Evolutionary conservation across 2,888 invertebrate species (phyloP).

Genomic region (Cantharis nigra): DNA sequence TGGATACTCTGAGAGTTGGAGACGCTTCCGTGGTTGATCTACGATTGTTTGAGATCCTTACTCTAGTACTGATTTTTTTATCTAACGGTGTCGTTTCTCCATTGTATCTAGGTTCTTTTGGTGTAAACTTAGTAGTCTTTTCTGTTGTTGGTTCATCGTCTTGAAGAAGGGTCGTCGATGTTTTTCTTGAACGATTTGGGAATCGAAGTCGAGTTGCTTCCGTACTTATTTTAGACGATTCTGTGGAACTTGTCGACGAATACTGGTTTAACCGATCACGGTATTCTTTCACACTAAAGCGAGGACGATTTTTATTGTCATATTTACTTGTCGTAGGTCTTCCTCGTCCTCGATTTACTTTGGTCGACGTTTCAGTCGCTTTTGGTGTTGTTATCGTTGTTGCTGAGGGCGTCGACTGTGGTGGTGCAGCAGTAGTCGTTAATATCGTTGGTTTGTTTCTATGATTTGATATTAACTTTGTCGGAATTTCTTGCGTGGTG

Average conservation of each 20-base stretch:
- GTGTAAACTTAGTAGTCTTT: constrained; percentile 48
- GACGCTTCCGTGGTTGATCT: constrained; percentile 45
- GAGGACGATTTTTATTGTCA: constrained; percentile 63
- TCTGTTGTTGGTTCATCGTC: constrained; percentile 53
- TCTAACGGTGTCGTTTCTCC: constrained; percentile 33
- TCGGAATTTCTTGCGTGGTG: constrained; percentile 33
- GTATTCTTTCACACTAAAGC: constrained; percentile 79
- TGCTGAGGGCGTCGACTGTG: constrained; percentile 5
- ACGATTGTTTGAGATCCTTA: constrained; percentile 47
- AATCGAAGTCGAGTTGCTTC: constrained; percentile 54
- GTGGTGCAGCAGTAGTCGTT: constrained; percentile 21
- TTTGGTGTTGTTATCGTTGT: constrained; percentile 27
- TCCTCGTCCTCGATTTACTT: constrained; percentile 50
- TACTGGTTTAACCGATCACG: constrained; percentile 64
- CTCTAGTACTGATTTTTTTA: constrained; percentile 43
- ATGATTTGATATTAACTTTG: constrained; percentile 10
- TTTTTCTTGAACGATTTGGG: constrained; percentile 58
- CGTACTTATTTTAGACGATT: constrained; percentile 7
- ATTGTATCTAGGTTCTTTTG: constrained; percentile 50
- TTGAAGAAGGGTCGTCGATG: constrained; percentile 52
- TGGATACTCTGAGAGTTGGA: constrained; percentile 46
- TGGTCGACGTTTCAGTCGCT: constrained; percentile 38
- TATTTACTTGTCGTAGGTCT: constrained; percentile 58
- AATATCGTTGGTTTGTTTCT: constrained; percentile 22
- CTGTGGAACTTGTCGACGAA: constrained; percentile 51